Evolutionary conservation across 2,113 vertebrate species (phyloP).

Genomic region (Halcyon malimbica): DNA sequence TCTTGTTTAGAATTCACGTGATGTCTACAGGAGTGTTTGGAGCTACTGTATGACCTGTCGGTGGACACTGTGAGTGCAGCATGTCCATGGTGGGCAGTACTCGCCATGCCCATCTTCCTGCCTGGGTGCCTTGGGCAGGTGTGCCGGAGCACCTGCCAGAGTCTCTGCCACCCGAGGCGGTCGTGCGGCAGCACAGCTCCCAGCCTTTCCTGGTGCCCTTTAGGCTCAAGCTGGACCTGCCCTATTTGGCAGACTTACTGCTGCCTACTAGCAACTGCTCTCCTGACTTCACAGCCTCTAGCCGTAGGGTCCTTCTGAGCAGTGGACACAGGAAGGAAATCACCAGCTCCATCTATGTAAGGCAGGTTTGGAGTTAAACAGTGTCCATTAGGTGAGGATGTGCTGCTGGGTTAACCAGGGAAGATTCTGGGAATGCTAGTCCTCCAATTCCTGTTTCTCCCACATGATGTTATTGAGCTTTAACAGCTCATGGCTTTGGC

Average conservation of each 20-base stretch:
- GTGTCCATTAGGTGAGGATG: neutral
- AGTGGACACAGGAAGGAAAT: neutral
- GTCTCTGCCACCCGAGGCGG: neutral
- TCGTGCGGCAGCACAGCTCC: neutral
- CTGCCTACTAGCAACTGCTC: neutral
- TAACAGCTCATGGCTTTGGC: neutral
- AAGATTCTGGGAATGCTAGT: neutral
- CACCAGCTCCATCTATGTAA: neutral
- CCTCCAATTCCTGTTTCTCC: neutral
- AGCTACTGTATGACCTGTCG: accelerated
- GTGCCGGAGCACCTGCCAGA: neutral
- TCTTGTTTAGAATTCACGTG: neutral
- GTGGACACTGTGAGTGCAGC: neutral
- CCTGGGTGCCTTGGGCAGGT: neutral
- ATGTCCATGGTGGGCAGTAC: neutral
- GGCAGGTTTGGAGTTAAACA: neutral
- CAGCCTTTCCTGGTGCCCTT: neutral
- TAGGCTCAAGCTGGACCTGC: neutral
- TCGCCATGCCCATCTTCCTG: neutral
- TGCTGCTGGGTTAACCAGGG: neutral
- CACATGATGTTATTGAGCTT: neutral
- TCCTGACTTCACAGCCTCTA: neutral
- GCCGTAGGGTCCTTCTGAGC: neutral
- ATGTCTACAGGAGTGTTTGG: neutral
- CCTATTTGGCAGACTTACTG: neutral